A percentile compares a stretch with the other conserved stretches of the same genome.
Evolutionary conservation across 1,140 invertebrate genomes (phyloP).

Genomic region (Paralvinella palmiformis): DNA sequence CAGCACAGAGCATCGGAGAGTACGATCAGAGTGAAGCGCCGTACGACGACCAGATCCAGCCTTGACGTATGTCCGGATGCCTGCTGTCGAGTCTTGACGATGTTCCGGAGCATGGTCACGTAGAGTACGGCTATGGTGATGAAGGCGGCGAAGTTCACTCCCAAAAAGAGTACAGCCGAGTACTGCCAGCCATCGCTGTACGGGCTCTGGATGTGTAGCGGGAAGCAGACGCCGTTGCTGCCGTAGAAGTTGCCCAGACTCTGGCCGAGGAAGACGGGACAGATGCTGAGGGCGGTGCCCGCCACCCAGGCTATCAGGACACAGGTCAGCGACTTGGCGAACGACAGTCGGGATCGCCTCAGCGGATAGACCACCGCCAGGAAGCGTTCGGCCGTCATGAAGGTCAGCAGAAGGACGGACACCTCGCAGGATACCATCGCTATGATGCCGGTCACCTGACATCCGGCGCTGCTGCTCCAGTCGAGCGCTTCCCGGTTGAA

Average conservation of each 20-base stretch:
- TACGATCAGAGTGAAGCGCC: constrained; percentile 70
- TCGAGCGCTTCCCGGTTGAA: constrained; percentile 60
- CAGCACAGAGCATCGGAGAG: constrained; percentile 68
- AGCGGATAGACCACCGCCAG: constrained; percentile 65
- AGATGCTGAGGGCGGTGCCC: background rate
- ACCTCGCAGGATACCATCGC: constrained; percentile 34
- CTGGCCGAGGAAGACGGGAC: constrained; percentile 63
- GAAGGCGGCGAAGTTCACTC: constrained; percentile 49
- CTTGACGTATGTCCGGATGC: constrained; percentile 56
- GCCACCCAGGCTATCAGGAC: constrained; percentile 8
- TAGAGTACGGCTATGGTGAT: constrained; percentile 48
- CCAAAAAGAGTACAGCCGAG: constrained; percentile 46
- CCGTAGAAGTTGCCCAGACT: constrained; percentile 51
- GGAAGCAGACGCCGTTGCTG: constrained; percentile 47
- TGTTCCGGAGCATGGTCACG: constrained; percentile 56
- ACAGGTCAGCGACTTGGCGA: background rate
- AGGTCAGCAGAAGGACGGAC: constrained; percentile 67
- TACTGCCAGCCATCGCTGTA: constrained; percentile 49
- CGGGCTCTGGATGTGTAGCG: constrained; percentile 44
- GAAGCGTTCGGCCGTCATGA: constrained; percentile 68
- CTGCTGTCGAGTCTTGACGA: constrained; percentile 61
- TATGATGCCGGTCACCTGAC: constrained; percentile 31
- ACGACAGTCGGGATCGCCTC: constrained; percentile 10
- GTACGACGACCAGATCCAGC: constrained; percentile 56
- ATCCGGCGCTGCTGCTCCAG: constrained; percentile 64